Percentiles rank a stretch among this genome's conserved stretches.
phyloP scores from a whole-genome alignment of 1,140 invertebrate genomes.

The Andricus grossulariae region DNA sequence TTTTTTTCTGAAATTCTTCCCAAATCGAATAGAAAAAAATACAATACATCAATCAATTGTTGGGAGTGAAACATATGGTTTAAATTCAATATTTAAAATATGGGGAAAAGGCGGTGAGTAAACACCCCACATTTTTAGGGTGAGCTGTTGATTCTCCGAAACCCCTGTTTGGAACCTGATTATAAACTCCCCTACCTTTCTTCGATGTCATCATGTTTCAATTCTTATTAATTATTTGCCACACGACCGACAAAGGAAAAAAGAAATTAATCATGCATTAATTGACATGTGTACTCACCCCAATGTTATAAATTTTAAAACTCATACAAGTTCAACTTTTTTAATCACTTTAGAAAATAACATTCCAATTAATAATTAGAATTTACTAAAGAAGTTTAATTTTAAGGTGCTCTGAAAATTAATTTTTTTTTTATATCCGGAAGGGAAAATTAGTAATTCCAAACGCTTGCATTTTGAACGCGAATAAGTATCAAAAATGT shows the following conservation, averaged over 20 bases:
- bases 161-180: constrained; percentile 19
- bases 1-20: constrained; percentile 14
- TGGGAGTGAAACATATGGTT: constrained; percentile 37
- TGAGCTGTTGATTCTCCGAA: constrained; percentile 29
- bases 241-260: background rate
- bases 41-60: constrained; percentile 16
- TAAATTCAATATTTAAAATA: constrained; percentile 32
- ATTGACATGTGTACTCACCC: constrained; percentile 2
- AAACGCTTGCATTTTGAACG: too few species aligned
- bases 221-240: constrained; percentile 30
- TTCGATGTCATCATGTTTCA: constrained; percentile 36
- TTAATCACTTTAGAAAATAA: too few species aligned
- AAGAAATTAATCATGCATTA: constrained; percentile 18
- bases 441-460: too few species aligned
- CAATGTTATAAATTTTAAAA: constrained; percentile 5
- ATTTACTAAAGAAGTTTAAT: too few species aligned
- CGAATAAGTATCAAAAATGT: too few species aligned
- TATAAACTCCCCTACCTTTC: constrained; percentile 23
- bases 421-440: too few species aligned
- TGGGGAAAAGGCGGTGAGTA: constrained; percentile 23
- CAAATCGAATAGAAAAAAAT: constrained; percentile 7
- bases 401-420: too few species aligned
- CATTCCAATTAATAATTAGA: too few species aligned
- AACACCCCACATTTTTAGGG: constrained; percentile 13
- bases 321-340: background rate